Evolutionary conservation across 2,888 invertebrate species (phyloP).

Genomic region (Mesochorus sp.): DNA sequence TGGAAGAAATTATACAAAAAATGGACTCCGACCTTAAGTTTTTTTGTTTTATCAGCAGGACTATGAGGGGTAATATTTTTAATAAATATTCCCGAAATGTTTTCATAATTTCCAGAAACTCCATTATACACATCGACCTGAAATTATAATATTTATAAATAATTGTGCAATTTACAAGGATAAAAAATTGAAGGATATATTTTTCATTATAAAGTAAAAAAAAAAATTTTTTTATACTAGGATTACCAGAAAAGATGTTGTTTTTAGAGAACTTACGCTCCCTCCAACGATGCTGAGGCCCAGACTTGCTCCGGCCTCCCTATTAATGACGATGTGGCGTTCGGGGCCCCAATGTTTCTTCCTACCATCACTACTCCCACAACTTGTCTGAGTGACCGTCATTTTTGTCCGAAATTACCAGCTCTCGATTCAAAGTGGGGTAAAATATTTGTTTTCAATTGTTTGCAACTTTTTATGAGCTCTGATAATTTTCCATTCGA

Average conservation of each 20-base stretch:
- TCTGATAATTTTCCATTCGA: too few species aligned
- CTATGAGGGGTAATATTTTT: constrained; percentile 97
- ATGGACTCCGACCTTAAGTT: constrained; percentile 87
- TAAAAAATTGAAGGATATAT: too few species aligned
- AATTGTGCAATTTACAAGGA: neutral
- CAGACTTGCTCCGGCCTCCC: constrained; percentile 91
- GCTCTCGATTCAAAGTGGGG: too few species aligned
- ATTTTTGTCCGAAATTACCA: too few species aligned
- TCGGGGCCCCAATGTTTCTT: constrained; percentile 94
- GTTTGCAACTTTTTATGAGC: too few species aligned
- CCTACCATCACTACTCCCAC: constrained; percentile 82
- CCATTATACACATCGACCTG: constrained; percentile 90
- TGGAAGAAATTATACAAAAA: neutral
- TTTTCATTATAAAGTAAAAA: too few species aligned
- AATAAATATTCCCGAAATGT: constrained; percentile 97
- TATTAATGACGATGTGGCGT: constrained; percentile 88
- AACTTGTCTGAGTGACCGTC: constrained; percentile 80
- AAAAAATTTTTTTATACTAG: neutral
- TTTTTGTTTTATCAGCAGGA: constrained; percentile 95
- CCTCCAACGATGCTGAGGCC: constrained; percentile 99
- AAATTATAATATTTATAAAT: constrained; percentile 57
- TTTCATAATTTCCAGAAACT: constrained; percentile 87
- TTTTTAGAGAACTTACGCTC: constrained; percentile 88
- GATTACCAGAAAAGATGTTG: neutral
- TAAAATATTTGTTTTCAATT: too few species aligned